phyloP scores from a whole-genome alignment of 2,113 vertebrate genomes.

The Piliocolobus tephrosceles region DNA sequence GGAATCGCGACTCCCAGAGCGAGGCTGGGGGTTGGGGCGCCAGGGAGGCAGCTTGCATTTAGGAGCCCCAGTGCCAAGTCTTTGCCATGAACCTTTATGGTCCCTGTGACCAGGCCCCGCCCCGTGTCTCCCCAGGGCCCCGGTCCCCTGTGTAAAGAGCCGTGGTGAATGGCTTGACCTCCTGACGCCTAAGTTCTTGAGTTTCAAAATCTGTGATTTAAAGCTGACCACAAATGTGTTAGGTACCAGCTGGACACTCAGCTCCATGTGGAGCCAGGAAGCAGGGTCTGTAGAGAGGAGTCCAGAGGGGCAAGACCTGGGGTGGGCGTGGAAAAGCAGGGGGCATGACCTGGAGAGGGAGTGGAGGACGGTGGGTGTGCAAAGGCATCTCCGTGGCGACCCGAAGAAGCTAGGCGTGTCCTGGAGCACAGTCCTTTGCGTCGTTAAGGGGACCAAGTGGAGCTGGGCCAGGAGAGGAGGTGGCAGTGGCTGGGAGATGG shows the following conservation, averaged over 20 bases:
- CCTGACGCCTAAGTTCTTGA: background rate
- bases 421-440: background rate
- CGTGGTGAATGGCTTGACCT: background rate
- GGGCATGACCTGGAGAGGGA: background rate
- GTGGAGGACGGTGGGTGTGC: background rate
- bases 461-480: background rate
- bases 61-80: background rate
- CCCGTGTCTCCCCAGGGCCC: background rate
- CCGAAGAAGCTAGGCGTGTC: background rate
- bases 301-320: background rate
- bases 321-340: background rate
- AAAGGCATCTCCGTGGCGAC: background rate
- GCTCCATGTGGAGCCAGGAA: background rate
- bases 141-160: background rate
- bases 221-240: background rate
- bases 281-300: background rate
- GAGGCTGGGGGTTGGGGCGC: too few species aligned
- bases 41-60: background rate
- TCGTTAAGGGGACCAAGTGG: background rate
- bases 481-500: background rate
- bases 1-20: background rate
- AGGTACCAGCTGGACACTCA: background rate
- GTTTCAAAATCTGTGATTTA: background rate
- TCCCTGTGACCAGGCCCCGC: background rate
- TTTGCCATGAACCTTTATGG: background rate